These are phyloP conservation scores for Agraylea sexmaculata DNA, from an alignment of 1,140 invertebrate species.

Conservation along the genomic window DNA sequence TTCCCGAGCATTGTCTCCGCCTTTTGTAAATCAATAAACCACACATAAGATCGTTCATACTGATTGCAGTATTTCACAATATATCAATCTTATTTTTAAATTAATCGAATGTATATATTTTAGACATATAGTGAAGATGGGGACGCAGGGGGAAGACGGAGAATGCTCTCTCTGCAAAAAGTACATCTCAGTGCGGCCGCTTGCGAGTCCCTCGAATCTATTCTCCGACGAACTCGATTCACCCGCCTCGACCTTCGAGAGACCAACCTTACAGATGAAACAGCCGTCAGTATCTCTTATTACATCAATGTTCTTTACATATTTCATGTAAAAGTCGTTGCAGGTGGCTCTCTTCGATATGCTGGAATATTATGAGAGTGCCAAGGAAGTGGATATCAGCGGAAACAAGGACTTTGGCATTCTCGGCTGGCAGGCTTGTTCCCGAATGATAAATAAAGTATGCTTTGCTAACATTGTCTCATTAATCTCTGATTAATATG, in stretches of 20 bases:
- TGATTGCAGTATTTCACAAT: too few species aligned
- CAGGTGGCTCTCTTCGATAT: slow-evolving; percentile 75
- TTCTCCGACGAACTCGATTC: slow-evolving; percentile 45
- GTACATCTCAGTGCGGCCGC: slow-evolving; percentile 27
- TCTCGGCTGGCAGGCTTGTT: slow-evolving; percentile 70
- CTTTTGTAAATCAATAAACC: too few species aligned
- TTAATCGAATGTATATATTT: too few species aligned
- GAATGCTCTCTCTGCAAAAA: slow-evolving; percentile 26
- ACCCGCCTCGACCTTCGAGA: slow-evolving; percentile 54
- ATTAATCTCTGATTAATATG: background rate
- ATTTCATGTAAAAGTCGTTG: slow-evolving; percentile 17
- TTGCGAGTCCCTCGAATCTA: slow-evolving; percentile 31
- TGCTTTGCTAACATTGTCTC: slow-evolving; percentile 9
- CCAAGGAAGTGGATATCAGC: slow-evolving; percentile 63
- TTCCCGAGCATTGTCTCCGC: too few species aligned
- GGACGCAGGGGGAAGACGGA: slow-evolving; percentile 25
- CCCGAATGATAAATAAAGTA: slow-evolving; percentile 70
- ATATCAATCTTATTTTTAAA: too few species aligned
- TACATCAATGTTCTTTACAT: slow-evolving; percentile 13
- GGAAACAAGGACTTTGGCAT: slow-evolving; percentile 59
- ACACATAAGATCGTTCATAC: too few species aligned
- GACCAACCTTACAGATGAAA: slow-evolving; percentile 59
- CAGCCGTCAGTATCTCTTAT: slow-evolving; percentile 35
- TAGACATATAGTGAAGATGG: too few species aligned
- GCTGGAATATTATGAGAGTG: slow-evolving; percentile 85